Evolutionary conservation across 2,888 invertebrate genomes (phyloP), one percentile per base, ranked within the genome.

Genomic region (Drosophila colorata): DNA sequence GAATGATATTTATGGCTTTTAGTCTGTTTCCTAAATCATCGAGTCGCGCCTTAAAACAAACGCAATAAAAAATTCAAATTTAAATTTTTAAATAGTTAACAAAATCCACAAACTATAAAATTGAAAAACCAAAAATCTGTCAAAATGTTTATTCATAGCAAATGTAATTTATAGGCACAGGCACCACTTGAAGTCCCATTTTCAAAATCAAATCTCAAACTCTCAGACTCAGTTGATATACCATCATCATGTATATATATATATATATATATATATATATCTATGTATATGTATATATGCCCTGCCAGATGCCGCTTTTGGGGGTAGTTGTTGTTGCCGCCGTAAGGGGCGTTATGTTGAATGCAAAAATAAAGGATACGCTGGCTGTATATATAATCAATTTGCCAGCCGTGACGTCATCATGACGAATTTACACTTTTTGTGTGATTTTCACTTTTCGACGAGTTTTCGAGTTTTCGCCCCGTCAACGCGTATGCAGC

Each of bases 361-460:
- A 78, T 77, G 79, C 82, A 68, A 74, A 82, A 68, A 67, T 70
- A 75, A 71, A 76, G 87, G 89, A 85, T 56, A 80, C 76, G 88
- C 88, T 85, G 86, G 69, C 88, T 81, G 86, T 72, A 77, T 78
- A 58, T 74, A 56, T 90, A 91, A 91, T 91, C 90, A 90, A 91
- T 91, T 91, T 79, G 75, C 57, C 51, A 65, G 87, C 77, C 92
- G 91, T 91, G 90, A 91, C 91, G 91, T 91, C 91, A 91, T 91
- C 90, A 88, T 91, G 91, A 88, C 91, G 91, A 91, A 91, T 91
- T 89, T 63, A 79, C 81, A 88, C 71, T 89, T 77, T 78, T 73
- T 65, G 44, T 65, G 78, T 86, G 80, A 74, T 80, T 80, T 73
- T 78, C 70, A 75, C 53, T 78, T 63, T 74, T 69, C 73, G 67